phyloP scores from a whole-genome alignment of 2,888 invertebrate species.

The Cyaniris semiargus region DNA sequence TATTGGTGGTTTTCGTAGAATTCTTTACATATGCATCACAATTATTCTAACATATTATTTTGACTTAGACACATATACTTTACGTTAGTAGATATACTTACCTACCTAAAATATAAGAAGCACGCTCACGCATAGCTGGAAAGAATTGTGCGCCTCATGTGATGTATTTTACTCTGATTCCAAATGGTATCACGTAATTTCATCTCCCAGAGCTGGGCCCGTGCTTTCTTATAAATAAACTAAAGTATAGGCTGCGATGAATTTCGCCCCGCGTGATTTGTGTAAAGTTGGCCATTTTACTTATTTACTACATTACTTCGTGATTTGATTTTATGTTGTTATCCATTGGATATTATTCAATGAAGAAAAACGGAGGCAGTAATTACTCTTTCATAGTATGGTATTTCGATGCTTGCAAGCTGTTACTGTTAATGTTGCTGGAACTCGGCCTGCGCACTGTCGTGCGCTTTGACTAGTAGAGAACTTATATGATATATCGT shows the following conservation, averaged over 20 bases:
- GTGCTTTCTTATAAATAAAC: constrained; percentile 79
- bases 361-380: background rate
- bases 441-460: no score
- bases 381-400: no score
- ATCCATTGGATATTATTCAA: background rate
- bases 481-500: no score
- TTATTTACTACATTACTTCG: constrained; percentile 33
- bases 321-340: background rate
- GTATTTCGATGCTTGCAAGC: no score
- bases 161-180: constrained; percentile 76
- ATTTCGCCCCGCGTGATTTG: constrained; percentile 69
- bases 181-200: constrained; percentile 80
- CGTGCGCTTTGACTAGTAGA: no score
- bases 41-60: no score
- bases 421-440: no score
- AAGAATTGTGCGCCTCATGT: constrained; percentile 38
- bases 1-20: no score
- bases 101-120: constrained; percentile 47
- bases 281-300: constrained; percentile 60
- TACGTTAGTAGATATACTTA: no score
- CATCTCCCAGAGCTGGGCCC: constrained; percentile 60
- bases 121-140: constrained; percentile 44
- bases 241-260: constrained; percentile 73
- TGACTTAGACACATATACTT: no score
- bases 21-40: no score